Percentiles rank a stretch among this genome's conserved stretches.
These are phyloP conservation scores for Biston betularia DNA, from an alignment of 2,888 invertebrate genomes.

Conservation along the genomic window DNA sequence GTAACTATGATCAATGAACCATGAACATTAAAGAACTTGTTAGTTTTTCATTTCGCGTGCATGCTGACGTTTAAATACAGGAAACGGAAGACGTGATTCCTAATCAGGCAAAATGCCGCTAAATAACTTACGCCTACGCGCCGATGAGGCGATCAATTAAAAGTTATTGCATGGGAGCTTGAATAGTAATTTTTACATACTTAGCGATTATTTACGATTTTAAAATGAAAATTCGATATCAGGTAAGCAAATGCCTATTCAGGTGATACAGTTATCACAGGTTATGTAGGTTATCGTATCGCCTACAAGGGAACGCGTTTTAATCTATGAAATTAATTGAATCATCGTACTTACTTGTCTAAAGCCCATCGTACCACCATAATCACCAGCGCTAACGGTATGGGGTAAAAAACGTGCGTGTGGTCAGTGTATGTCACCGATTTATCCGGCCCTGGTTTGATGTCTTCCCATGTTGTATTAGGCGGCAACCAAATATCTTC, in stretches of 20 bases:
- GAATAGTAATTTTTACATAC: neutral
- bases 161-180: neutral
- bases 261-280: constrained; percentile 35
- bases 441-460: constrained; percentile 91
- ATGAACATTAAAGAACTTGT: constrained; percentile 9
- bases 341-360: constrained; percentile 91
- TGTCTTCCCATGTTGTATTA: constrained; percentile 95
- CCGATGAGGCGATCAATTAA: constrained; percentile 2
- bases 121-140: constrained; percentile 13
- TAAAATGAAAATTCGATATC: constrained; percentile 23
- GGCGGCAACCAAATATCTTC: constrained; percentile 97
- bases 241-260: constrained; percentile 14
- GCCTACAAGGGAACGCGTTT: constrained; percentile 34
- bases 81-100: constrained; percentile 43
- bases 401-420: constrained; percentile 92
- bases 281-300: constrained; percentile 44
- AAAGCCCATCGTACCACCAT: constrained; percentile 91
- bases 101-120: constrained; percentile 38
- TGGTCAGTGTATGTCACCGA: constrained; percentile 92
- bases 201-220: constrained; percentile 18
- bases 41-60: constrained; percentile 30
- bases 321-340: constrained; percentile 32
- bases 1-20: constrained; percentile 8
- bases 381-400: constrained; percentile 93
- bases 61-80: constrained; percentile 26